These are phyloP conservation scores for Eretmocerus hayati DNA, from an alignment of 2,888 invertebrate species.

Conservation along the genomic window DNA sequence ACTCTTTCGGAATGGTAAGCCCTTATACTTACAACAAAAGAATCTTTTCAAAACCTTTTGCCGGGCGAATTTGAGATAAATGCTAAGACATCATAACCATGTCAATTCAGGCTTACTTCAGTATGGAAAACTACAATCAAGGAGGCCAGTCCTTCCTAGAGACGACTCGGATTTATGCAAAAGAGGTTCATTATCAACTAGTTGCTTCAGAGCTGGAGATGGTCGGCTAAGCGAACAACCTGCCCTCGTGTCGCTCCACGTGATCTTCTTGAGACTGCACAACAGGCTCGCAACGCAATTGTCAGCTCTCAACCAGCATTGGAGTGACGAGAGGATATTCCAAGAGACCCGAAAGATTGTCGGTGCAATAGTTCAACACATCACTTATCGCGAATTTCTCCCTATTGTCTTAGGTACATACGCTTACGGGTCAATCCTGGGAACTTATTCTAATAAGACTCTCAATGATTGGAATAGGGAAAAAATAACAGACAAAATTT, in stretches of 20 bases:
- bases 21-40: too few relatives aligned
- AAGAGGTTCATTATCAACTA: constrained; percentile 63
- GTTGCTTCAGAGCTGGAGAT: constrained; percentile 75
- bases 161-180: constrained; percentile 62
- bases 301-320: constrained; percentile 69
- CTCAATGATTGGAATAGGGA: too few relatives aligned
- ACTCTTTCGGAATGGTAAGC: constrained; percentile 64
- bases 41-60: not conserved
- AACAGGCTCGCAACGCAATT: constrained; percentile 69
- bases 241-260: constrained; percentile 67
- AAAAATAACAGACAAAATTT: not conserved
- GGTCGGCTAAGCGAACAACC: constrained; percentile 75
- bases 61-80: not conserved
- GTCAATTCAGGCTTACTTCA: constrained; percentile 39
- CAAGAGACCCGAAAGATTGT: constrained; percentile 79
- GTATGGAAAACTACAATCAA: constrained; percentile 60
- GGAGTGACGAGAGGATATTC: constrained; percentile 82
- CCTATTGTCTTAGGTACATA: constrained; percentile 68
- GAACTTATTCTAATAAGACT: too few relatives aligned
- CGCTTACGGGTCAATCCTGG: too few relatives aligned
- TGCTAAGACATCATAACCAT: not conserved
- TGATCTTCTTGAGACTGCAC: constrained; percentile 68
- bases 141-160: constrained; percentile 54
- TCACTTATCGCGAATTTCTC: constrained; percentile 76
- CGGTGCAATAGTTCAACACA: constrained; percentile 75